Conservation (phyloP, 2,888 invertebrate species). For the Drosophila monieri region DNA sequence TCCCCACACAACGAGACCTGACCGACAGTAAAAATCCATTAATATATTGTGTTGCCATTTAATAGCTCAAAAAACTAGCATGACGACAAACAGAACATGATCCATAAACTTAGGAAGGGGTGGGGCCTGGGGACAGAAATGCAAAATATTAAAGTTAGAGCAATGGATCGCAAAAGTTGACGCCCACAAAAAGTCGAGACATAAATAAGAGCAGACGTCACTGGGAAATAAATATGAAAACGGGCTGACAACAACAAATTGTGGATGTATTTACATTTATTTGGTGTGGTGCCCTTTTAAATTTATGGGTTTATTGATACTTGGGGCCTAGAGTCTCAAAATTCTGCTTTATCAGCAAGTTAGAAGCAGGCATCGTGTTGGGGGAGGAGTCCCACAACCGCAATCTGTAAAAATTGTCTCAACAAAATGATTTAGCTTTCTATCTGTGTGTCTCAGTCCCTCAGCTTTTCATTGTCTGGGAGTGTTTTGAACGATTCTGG, state of each 20-base stretch:
- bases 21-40: slow-evolving; percentile 62
- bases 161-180: slow-evolving; percentile 33
- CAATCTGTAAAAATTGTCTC: slow-evolving; percentile 41
- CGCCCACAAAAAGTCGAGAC: slow-evolving; percentile 42
- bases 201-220: slow-evolving; percentile 38
- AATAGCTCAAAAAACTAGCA: slow-evolving; percentile 22
- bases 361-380: slow-evolving; percentile 10
- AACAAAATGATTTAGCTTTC: slow-evolving; percentile 42
- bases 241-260: slow-evolving; percentile 52
- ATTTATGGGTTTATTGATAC: slow-evolving; percentile 76
- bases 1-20: not conserved
- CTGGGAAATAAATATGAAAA: slow-evolving; percentile 44
- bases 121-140: slow-evolving; percentile 56
- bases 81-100: slow-evolving; percentile 41
- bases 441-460: slow-evolving; percentile 18
- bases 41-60: slow-evolving; percentile 53
- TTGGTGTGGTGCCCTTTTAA: slow-evolving; percentile 39
- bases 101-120: slow-evolving; percentile 35
- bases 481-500: slow-evolving; percentile 40
- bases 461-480: not conserved
- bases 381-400: slow-evolving; percentile 15
- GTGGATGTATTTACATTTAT: slow-evolving; percentile 36
- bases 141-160: slow-evolving; percentile 68
- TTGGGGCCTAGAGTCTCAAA: slow-evolving; percentile 25
- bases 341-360: slow-evolving; percentile 47